These are phyloP conservation scores for Galeopsomyia nigrocyanea DNA, from an alignment of 2,888 invertebrate species.

Conservation along the genomic window DNA sequence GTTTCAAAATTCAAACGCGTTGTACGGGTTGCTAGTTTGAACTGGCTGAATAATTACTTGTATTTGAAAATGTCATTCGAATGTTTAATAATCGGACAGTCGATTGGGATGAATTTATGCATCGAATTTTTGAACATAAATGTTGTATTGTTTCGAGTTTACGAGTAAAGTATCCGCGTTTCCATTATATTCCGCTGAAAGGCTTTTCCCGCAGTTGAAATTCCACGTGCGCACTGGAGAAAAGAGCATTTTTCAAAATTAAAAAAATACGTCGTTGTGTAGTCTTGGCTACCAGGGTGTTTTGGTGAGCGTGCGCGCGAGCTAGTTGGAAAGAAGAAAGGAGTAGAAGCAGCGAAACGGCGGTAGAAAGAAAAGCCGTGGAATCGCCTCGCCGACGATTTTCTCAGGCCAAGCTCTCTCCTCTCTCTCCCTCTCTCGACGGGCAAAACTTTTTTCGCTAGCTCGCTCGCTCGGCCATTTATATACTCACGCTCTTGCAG, in stretches of 20 bases:
- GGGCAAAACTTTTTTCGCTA: conserved; percentile 28
- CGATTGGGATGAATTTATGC: too few species aligned
- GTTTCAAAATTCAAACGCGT: too few species aligned
- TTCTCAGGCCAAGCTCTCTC: conserved; percentile 50
- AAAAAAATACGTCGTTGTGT: conserved; percentile 30
- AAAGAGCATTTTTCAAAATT: conserved; percentile 35
- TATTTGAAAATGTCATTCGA: too few species aligned
- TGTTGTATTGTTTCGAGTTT: too few species aligned
- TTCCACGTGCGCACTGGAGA: too few species aligned
- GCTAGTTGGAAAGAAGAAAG: conserved; percentile 30
- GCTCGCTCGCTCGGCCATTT: conserved; percentile 55
- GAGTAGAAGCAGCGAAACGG: conserved; percentile 33
- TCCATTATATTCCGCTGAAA: too few species aligned
- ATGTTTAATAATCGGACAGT: too few species aligned
- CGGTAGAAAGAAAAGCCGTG: conserved; percentile 48
- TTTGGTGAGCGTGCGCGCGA: conserved; percentile 18
- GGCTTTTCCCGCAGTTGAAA: too few species aligned
- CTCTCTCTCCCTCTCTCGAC: conserved; percentile 43
- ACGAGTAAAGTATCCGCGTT: too few species aligned
- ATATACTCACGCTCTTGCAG: conserved; percentile 53
- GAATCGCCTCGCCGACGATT: conserved; percentile 54
- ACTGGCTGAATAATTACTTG: too few species aligned
- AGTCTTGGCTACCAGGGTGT: conserved; percentile 26
- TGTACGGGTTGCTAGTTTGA: too few species aligned
- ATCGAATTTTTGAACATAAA: conserved; percentile 1